Conservation (phyloP, 1,140 invertebrate species). For the Streblospio benedicti region DNA sequence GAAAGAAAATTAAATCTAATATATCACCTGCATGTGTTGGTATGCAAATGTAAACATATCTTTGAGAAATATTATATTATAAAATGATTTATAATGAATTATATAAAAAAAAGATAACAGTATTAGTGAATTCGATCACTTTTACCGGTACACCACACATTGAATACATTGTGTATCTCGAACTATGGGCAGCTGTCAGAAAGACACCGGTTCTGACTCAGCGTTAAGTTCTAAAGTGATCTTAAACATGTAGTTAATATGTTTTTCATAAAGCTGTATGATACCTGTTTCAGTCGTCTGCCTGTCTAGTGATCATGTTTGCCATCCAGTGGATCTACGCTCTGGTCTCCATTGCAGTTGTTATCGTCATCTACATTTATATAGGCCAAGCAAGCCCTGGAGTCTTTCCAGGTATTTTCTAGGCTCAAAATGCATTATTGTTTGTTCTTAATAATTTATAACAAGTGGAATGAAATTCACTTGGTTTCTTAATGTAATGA, state of each 20-base stretch:
- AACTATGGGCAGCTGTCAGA: too few relatives aligned
- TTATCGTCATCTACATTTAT: slow-evolving; percentile 82
- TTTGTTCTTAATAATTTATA: too few relatives aligned
- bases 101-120: not conserved
- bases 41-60: too few relatives aligned
- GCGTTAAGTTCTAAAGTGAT: not conserved
- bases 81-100: not conserved
- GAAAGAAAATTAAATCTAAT: too few relatives aligned
- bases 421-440: too few relatives aligned
- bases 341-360: slow-evolving; percentile 65
- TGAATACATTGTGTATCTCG: too few relatives aligned
- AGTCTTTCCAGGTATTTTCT: slow-evolving; percentile 78
- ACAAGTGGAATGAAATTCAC: too few relatives aligned
- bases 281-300: slow-evolving; percentile 61
- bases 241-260: not conserved
- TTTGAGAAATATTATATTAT: too few relatives aligned
- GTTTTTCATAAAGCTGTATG: not conserved
- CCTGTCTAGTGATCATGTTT: slow-evolving; percentile 84
- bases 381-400: slow-evolving; percentile 88
- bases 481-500: too few relatives aligned
- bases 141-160: too few relatives aligned
- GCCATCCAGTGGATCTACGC: slow-evolving; percentile 87
- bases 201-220: too few relatives aligned
- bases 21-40: too few relatives aligned
- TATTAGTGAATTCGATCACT: not conserved